Base-by-base conservation (phyloP, 2,113 vertebrate genomes). In the Ammodytes marinus region DNA sequence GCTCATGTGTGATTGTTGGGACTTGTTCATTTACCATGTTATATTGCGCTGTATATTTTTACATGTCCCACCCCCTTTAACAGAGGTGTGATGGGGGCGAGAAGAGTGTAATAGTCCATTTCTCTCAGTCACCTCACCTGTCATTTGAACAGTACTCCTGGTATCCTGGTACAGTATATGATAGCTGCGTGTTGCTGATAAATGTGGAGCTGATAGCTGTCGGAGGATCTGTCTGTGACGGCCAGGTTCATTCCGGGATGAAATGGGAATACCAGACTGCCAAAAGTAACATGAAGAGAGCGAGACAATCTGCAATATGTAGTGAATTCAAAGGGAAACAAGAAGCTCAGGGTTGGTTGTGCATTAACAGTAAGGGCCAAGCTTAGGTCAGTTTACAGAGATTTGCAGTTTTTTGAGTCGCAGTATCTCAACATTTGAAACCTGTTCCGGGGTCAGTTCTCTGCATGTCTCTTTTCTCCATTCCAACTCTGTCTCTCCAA, bases 381-480 rank as follows among this genome's bases (percentile, higher is more conserved):
- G 6, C 42, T 4, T 0, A 63, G 71, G 74, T 60, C 69, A 68
- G 5, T 61, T 78, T 71, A 68, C 74, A 73, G 47, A 67, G 60
- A 55, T 77, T 77, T 49, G 64, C 17, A 65, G 17, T 71, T 35
- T 59, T 54, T 17, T 5, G 27, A 65, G 13, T 49, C 0, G 6
- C 19, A 66, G n/a, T 15, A 55, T 45, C 15, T 47, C 47, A 15
- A 50, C n/a, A 57, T 50, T 76, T 6, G 8, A 15, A 72, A 67
- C 27, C 27, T 27, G 27, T 27, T 27, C 27, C 27, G 27, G 27
- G 27, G 27, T 27, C 27, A 27, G 43, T 70, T 6, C 45, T 67
- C 8, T 66, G 2, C 5, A 49, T 64, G 19, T 45, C 15, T 4
- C 14, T 13, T 37, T 52, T 55, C 40, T 40, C 17, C 59, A 12